A percentile compares a stretch with the other conserved stretches of the same genome.
Evolutionary conservation across 2,113 vertebrate genomes (phyloP).

Genomic region (Trogon surrucura): DNA sequence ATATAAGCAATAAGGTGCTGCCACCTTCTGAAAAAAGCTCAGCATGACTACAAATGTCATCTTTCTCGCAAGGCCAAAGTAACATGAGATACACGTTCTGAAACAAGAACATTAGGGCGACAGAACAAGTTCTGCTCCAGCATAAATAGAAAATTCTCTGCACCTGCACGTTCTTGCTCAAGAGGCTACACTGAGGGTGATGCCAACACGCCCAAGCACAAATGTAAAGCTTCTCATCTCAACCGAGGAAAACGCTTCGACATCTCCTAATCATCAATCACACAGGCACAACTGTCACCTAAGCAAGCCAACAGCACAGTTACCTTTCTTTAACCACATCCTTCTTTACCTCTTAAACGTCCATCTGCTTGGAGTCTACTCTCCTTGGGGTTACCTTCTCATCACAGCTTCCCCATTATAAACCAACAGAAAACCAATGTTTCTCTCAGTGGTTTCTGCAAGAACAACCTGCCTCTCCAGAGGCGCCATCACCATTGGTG

Average conservation of each 20-base stretch:
- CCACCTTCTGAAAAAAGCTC: slow-evolving; percentile 65
- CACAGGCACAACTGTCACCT: background rate
- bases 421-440: background rate
- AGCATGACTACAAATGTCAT: background rate
- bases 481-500: background rate
- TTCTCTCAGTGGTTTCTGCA: background rate
- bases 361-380: background rate
- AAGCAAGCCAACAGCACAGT: background rate
- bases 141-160: background rate
- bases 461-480: background rate
- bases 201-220: background rate
- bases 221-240: background rate
- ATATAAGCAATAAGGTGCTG: slow-evolving; percentile 52
- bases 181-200: background rate
- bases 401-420: fast-evolving
- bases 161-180: background rate
- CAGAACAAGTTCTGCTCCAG: background rate
- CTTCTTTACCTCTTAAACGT: background rate
- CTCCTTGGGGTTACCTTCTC: background rate
- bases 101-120: background rate
- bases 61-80: background rate
- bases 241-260: fast-evolving
- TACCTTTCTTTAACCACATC: background rate
- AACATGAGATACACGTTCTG: fast-evolving
- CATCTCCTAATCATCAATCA: background rate